Evolutionary conservation across 2,113 vertebrate species (phyloP).

Genomic region (Nothocercus julius): DNA sequence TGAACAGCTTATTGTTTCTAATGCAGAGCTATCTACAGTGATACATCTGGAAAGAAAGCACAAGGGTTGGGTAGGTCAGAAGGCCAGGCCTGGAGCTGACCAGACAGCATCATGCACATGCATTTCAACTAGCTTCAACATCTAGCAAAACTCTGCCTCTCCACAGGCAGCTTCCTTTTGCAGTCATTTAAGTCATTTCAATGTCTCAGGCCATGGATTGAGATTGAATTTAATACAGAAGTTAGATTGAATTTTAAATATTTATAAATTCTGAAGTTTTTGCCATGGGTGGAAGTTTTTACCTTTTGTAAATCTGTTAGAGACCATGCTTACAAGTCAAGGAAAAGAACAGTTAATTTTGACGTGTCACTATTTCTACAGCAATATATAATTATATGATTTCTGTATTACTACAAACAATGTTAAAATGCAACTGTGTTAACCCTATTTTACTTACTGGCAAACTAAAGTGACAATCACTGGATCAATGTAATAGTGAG

Average conservation of each 20-base stretch:
- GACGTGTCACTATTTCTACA: background rate
- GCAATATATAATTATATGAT: background rate
- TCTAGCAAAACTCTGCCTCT: background rate
- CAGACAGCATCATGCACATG: accelerated
- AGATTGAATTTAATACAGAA: background rate
- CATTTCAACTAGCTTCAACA: accelerated
- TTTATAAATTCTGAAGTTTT: background rate
- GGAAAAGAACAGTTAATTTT: background rate
- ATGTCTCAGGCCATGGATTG: background rate
- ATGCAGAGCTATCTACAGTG: background rate
- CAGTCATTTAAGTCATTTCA: background rate
- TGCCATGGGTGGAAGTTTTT: background rate
- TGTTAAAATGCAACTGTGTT: background rate
- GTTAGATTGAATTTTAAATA: background rate
- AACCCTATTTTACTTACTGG: background rate
- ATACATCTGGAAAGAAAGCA: background rate
- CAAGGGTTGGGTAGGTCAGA: background rate
- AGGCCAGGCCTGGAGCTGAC: background rate
- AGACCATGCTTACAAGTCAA: background rate
- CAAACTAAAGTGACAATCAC: background rate
- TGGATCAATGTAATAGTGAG: background rate
- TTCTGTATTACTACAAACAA: background rate
- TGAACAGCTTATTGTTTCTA: background rate
- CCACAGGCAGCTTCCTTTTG: background rate
- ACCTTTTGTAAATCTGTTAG: background rate